These are phyloP conservation scores for Cantharis rustica DNA, from an alignment of 2,888 invertebrate genomes.

Conservation along the genomic window DNA sequence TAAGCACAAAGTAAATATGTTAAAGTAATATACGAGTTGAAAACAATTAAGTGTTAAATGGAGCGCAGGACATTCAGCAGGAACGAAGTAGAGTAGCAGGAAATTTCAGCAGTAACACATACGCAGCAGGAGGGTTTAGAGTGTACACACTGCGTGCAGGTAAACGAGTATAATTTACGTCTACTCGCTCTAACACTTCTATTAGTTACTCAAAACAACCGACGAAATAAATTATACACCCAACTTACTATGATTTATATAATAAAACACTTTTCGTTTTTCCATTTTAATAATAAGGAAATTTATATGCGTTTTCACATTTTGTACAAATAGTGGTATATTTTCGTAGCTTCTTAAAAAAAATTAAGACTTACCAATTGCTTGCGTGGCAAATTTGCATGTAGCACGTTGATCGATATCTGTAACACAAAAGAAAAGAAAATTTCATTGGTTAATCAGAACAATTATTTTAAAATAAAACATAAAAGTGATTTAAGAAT, in stretches of 20 bases:
- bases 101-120: constrained; percentile 35
- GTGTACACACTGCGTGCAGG: constrained; percentile 37
- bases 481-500: neutral
- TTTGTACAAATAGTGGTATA: neutral
- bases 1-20: constrained; percentile 22
- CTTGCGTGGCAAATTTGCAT: neutral
- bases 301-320: neutral
- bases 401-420: neutral
- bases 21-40: constrained; percentile 42
- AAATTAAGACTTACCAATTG: neutral
- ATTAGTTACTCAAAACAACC: constrained; percentile 27
- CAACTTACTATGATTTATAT: neutral
- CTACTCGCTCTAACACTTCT: constrained; percentile 37
- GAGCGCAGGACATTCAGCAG: constrained; percentile 40
- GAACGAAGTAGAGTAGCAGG: constrained; percentile 40
- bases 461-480: neutral
- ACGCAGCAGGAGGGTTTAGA: constrained; percentile 27
- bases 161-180: constrained; percentile 42
- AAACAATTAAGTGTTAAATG: constrained; percentile 48
- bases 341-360: neutral
- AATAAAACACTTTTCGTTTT: neutral
- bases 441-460: neutral
- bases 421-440: neutral
- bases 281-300: neutral
- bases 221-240: constrained; percentile 20